A percentile compares a stretch with the other conserved stretches of the same genome.
phyloP scores from a whole-genome alignment of 2,113 vertebrate species.

The Pluvialis apricaria region DNA sequence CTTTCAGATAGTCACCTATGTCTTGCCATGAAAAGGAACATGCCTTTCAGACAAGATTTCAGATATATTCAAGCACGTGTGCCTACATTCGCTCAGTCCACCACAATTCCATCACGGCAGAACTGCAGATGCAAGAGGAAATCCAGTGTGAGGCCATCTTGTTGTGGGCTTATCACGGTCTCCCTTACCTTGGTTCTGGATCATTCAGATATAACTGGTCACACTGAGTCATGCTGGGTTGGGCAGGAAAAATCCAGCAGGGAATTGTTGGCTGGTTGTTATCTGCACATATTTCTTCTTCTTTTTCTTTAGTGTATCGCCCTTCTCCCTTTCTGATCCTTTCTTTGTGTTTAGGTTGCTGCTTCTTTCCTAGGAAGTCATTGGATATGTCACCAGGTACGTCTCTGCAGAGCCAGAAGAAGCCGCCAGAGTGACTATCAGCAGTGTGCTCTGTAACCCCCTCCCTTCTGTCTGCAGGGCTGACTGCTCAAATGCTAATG shows the following conservation, averaged over 20 bases:
- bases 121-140: neutral
- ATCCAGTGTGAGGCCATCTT: neutral
- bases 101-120: neutral
- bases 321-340: neutral
- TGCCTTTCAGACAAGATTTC: neutral
- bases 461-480: neutral
- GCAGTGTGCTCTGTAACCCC: neutral
- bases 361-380: neutral
- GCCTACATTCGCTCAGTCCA: neutral
- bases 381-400: neutral
- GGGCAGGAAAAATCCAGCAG: neutral
- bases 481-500: constrained; percentile 31
- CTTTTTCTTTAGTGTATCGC: neutral
- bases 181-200: neutral
- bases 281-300: neutral
- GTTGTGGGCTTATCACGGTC: neutral
- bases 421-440: neutral
- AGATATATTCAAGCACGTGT: neutral
- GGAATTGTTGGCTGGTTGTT: neutral
- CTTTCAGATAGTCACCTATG: neutral
- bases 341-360: neutral
- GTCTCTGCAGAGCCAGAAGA: neutral
- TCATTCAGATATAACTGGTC: neutral
- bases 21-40: neutral
- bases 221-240: no score